These are phyloP conservation scores for Onychorhynchus coronatus DNA, from an alignment of 2,113 vertebrate species.

Conservation along the genomic window DNA sequence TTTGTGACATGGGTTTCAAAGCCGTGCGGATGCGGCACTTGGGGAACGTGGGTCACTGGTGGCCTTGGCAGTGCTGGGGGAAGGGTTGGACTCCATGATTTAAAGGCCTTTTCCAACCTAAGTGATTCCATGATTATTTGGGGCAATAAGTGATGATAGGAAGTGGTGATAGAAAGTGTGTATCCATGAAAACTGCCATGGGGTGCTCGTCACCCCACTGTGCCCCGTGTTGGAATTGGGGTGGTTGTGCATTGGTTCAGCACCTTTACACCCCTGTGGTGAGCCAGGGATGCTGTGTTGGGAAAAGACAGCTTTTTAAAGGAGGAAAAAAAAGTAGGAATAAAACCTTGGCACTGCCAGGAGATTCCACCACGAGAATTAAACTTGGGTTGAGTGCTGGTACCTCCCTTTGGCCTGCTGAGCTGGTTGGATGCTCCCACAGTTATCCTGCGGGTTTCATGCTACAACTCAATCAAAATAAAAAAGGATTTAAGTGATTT, in stretches of 20 bases:
- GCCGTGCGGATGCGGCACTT: not conserved
- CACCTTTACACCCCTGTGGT: not conserved
- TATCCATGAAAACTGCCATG: not conserved
- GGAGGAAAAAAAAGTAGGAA: too few relatives aligned
- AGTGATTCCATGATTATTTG: not conserved
- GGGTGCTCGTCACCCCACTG: not conserved
- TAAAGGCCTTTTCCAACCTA: not conserved
- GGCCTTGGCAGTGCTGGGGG: not conserved
- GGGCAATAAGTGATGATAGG: not conserved
- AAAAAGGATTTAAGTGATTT: not conserved
- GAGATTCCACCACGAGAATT: not conserved
- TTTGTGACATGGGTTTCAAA: fast-evolving
- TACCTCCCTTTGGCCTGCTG: not conserved
- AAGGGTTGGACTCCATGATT: not conserved
- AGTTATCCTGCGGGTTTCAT: not conserved
- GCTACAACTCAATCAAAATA: not conserved
- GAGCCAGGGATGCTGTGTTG: not conserved
- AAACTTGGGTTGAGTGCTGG: fast-evolving
- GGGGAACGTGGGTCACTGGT: not conserved
- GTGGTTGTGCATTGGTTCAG: not conserved
- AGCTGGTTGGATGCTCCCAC: not conserved
- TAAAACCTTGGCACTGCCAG: not conserved
- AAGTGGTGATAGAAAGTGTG: not conserved
- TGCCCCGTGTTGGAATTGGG: fast-evolving
- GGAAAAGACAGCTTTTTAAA: not conserved